Evolutionary conservation across 2,888 invertebrate species (phyloP).

Genomic region (Lymantria dispar): DNA sequence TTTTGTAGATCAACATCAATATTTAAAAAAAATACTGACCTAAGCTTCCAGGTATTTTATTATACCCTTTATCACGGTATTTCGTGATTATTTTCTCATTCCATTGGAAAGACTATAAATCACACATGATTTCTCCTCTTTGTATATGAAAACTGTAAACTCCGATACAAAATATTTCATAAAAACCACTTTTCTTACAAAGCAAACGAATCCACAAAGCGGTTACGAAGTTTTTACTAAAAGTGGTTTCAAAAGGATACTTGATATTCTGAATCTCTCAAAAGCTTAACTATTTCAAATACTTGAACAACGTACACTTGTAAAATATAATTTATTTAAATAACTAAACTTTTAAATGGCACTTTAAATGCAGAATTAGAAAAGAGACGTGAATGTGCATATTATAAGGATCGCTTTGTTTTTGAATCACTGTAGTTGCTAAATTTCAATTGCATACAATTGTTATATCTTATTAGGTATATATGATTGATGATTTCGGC

Average conservation of each 20-base stretch:
- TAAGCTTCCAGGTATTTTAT: too few species aligned
- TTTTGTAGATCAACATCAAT: too few species aligned
- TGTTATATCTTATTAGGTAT: too few species aligned
- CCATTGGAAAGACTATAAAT: too few species aligned
- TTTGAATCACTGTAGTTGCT: neutral
- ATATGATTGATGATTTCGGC: too few species aligned
- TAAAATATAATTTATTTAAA: neutral
- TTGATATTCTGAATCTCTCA: neutral
- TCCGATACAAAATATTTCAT: neutral
- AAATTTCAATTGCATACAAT: neutral
- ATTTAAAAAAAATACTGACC: too few species aligned
- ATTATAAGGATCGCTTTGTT: neutral
- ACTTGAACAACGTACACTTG: neutral
- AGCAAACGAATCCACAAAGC: neutral
- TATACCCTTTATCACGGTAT: too few species aligned
- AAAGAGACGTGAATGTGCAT: constrained; percentile 5
- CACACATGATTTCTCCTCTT: too few species aligned
- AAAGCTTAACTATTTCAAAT: neutral
- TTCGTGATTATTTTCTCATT: too few species aligned
- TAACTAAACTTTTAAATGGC: constrained; percentile 1
- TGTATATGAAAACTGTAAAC: too few species aligned
- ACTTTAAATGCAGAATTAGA: constrained; percentile 6
- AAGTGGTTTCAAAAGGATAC: neutral
- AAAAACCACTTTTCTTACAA: neutral
- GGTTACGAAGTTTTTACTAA: neutral